Evolutionary conservation across 2,113 vertebrate species (phyloP).

Genomic region (Protobothrops flavoviridis): DNA sequence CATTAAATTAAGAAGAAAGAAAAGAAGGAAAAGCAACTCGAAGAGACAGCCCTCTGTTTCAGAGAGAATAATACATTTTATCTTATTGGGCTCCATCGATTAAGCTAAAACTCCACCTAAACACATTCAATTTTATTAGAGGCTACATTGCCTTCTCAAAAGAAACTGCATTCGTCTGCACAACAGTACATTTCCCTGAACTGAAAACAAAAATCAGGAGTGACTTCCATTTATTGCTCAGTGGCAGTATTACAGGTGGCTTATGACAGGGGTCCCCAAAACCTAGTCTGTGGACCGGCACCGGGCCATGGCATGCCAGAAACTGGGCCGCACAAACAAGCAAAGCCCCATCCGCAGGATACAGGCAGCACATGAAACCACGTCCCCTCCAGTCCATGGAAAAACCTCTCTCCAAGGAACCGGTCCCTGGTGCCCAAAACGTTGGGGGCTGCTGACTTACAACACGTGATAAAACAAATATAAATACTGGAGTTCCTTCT

Average conservation of each 20-base stretch:
- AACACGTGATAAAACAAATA: neutral
- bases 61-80: neutral
- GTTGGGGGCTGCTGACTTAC: neutral
- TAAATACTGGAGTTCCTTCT: neutral
- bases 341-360: too few species aligned
- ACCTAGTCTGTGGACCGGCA: too few species aligned
- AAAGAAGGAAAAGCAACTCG: neutral
- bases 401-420: too few species aligned
- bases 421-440: too few species aligned
- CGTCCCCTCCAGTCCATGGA: too few species aligned
- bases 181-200: neutral
- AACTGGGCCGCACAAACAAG: accelerated
- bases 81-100: neutral
- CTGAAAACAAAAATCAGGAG: neutral
- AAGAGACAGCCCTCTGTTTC: neutral
- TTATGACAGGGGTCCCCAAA: neutral
- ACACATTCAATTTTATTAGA: neutral
- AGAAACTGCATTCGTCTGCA: neutral
- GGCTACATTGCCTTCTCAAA: neutral
- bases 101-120: neutral
- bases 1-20: neutral
- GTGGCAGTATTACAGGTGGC: neutral
- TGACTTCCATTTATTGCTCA: neutral
- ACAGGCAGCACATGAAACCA: too few species aligned
- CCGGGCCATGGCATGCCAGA: too few species aligned